Conservation (phyloP, 2,113 vertebrate species). For the Calidris pugnax region DNA sequence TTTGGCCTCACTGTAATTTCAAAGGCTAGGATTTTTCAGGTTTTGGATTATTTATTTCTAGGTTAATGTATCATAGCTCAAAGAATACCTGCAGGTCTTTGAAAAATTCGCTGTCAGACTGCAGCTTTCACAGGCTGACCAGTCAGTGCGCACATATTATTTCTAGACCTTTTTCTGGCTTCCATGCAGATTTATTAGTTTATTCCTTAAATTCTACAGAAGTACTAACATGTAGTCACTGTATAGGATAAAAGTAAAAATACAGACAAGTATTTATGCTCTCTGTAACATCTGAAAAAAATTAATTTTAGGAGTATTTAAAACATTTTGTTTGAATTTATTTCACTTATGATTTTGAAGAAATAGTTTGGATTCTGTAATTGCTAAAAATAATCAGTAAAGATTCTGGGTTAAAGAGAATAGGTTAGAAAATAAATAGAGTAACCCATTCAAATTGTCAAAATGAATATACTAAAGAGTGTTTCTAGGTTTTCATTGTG, state of each 20-base stretch:
- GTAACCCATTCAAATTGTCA: neutral
- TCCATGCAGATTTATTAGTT: neutral
- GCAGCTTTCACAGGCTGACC: neutral
- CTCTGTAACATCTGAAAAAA: neutral
- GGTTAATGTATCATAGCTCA: neutral
- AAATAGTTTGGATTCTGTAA: neutral
- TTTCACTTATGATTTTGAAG: neutral
- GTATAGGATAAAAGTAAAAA: neutral
- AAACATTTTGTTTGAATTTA: neutral
- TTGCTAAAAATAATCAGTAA: neutral
- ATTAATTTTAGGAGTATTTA: neutral
- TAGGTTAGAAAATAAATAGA: neutral
- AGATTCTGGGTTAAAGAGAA: neutral
- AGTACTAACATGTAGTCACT: neutral
- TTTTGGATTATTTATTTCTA: neutral
- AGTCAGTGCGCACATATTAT: neutral
- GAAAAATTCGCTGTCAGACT: neutral
- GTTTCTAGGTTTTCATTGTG: neutral
- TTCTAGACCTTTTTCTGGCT: neutral
- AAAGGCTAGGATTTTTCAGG: neutral
- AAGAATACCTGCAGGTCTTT: neutral
- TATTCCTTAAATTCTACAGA: neutral
- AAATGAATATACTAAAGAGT: neutral
- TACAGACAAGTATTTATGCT: neutral
- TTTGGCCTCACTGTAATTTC: neutral